A percentile compares a stretch with the other conserved stretches of the same genome.
Conservation (phyloP, 2,888 invertebrate genomes). For the Cartodere bifasciata region DNA sequence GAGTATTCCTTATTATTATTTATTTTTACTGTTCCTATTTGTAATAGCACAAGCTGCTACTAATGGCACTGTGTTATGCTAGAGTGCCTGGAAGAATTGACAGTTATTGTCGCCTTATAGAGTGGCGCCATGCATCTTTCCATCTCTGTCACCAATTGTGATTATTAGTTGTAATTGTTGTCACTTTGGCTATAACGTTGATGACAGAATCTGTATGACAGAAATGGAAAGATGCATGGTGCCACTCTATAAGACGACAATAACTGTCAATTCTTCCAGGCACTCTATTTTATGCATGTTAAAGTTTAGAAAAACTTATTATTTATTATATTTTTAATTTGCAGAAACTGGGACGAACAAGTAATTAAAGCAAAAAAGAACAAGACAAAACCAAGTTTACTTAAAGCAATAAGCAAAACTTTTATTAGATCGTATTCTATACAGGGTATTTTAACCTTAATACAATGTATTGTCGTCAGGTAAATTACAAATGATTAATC, state of each 20-base stretch:
- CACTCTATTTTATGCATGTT: too few relatives aligned
- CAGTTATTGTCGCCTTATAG: too few relatives aligned
- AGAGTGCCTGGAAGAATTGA: conserved; percentile 57
- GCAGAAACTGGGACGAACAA: conserved; percentile 49
- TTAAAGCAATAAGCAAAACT: conserved; percentile 45
- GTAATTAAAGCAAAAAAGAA: conserved; percentile 36
- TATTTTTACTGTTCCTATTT: conserved; percentile 42
- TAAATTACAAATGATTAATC: conserved; percentile 32
- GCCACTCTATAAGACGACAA: too few relatives aligned
- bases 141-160: too few relatives aligned
- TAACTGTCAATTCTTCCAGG: too few relatives aligned
- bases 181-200: too few relatives aligned
- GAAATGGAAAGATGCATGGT: too few relatives aligned
- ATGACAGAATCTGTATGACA: too few relatives aligned
- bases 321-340: conserved; percentile 9
- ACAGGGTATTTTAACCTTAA: conserved; percentile 44
- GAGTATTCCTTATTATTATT: too few relatives aligned
- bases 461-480: conserved; percentile 48
- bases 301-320: too few relatives aligned
- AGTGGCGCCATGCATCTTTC: too few relatives aligned
- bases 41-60: conserved; percentile 55
- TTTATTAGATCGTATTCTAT: conserved; percentile 48
- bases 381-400: conserved; percentile 45
- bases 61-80: conserved; percentile 64
- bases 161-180: too few relatives aligned